Evolutionary conservation across 2,113 vertebrate genomes (phyloP).

Genomic region (Spheniscus mendiculus): DNA sequence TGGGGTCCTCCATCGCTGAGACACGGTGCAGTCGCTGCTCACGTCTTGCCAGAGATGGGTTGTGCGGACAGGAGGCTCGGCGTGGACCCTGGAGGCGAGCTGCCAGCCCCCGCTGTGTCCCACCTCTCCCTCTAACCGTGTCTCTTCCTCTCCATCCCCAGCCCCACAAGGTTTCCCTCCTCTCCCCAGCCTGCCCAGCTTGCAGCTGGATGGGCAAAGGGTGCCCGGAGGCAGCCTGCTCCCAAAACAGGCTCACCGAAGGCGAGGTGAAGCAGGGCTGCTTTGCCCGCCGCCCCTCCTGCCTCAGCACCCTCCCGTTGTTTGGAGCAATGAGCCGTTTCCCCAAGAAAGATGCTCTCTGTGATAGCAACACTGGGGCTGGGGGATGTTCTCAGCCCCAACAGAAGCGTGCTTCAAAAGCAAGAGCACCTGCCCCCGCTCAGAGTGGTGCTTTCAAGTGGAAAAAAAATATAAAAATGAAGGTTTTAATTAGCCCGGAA

Average conservation of each 20-base stretch:
- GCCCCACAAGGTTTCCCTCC: not conserved
- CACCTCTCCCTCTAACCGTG: not conserved
- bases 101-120: not conserved
- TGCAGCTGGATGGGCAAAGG: not conserved
- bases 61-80: not conserved
- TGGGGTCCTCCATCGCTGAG: not conserved
- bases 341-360: accelerated
- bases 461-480: not conserved
- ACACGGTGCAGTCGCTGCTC: not conserved
- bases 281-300: not conserved
- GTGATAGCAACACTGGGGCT: not conserved
- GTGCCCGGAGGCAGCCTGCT: not conserved
- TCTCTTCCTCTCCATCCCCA: not conserved
- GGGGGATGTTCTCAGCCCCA: not conserved
- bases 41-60: not conserved
- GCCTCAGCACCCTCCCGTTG: not conserved
- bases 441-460: not conserved
- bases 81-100: not conserved
- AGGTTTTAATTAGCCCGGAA: not conserved
- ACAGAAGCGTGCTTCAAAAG: not conserved
- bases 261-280: not conserved
- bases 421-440: not conserved
- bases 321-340: not conserved
- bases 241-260: not conserved
- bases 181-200: not conserved